Conservation (phyloP, 92 coral and sea anemone genomes). For the Palythoa caribaeorum region DNA sequence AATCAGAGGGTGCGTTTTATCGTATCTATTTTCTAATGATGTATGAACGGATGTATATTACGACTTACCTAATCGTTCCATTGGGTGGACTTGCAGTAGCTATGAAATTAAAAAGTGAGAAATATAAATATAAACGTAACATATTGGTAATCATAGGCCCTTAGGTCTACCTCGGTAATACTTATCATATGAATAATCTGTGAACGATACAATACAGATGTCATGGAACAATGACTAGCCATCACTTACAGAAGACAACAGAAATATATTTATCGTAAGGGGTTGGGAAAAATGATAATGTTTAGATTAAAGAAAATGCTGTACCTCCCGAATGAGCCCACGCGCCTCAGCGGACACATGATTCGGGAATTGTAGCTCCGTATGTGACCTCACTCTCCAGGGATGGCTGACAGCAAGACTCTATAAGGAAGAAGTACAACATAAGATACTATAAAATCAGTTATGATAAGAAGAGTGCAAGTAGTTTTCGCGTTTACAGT, state of each 20-base stretch:
- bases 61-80: slow-evolving; percentile 91
- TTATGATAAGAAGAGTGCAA: not conserved
- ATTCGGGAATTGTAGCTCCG: slow-evolving; percentile 77
- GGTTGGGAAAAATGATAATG: not conserved
- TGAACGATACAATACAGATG: too few relatives aligned
- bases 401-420: slow-evolving; percentile 81
- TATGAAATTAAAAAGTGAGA: slow-evolving; percentile 15
- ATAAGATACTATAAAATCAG: not conserved
- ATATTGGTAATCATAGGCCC: too few relatives aligned
- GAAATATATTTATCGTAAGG: not conserved
- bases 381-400: slow-evolving; percentile 90
- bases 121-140: not conserved
- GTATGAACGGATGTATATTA: not conserved
- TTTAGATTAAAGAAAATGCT: not conserved
- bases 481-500: too few relatives aligned
- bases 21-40: too few relatives aligned
- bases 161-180: too few relatives aligned
- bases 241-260: not conserved
- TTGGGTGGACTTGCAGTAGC: slow-evolving; percentile 79
- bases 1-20: too few relatives aligned
- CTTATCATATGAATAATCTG: not conserved
- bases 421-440: slow-evolving; percentile 60
- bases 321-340: slow-evolving; percentile 86
- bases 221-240: not conserved
- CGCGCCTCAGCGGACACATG: slow-evolving; percentile 88